Conservation (phyloP, 2,888 invertebrate genomes). For the Caradrina kadenii region DNA sequence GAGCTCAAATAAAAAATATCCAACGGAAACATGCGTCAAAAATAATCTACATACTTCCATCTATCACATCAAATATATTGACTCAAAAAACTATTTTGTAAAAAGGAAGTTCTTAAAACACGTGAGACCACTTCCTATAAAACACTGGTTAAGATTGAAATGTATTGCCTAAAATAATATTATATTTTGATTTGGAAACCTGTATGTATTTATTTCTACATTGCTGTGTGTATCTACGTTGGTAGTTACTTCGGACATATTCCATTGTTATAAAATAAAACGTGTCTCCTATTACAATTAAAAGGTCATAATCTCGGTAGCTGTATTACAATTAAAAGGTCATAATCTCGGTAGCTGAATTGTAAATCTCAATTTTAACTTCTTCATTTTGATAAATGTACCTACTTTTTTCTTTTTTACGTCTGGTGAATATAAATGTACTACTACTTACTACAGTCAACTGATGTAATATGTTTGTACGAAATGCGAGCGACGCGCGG, state of each 20-base stretch:
- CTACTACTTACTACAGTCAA: neutral
- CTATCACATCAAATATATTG: conserved; percentile 21
- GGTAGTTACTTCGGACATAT: too few species aligned
- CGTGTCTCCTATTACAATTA: too few species aligned
- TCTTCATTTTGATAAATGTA: too few species aligned
- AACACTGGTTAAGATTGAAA: neutral
- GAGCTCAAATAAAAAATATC: conserved; percentile 4
- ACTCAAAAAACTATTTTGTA: conserved; percentile 23
- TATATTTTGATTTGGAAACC: neutral
- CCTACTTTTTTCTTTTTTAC: neutral
- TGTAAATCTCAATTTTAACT: neutral
- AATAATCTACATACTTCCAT: conserved; percentile 8
- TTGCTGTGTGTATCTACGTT: too few species aligned
- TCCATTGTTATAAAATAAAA: too few species aligned
- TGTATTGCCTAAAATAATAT: neutral
- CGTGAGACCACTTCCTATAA: conserved; percentile 42
- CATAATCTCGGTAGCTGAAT: too few species aligned
- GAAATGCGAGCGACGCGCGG: conserved; percentile 75
- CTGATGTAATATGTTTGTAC: conserved; percentile 39
- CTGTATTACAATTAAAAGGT: too few species aligned
- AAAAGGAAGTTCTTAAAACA: conserved; percentile 23
- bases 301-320: too few species aligned
- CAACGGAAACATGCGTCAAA: conserved; percentile 36
- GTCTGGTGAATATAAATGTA: neutral
- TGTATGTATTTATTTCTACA: neutral